Percentiles rank a stretch among this genome's conserved stretches.
Evolutionary conservation across 1,140 invertebrate genomes (phyloP).

Genomic region (Tenebrio molitor): DNA sequence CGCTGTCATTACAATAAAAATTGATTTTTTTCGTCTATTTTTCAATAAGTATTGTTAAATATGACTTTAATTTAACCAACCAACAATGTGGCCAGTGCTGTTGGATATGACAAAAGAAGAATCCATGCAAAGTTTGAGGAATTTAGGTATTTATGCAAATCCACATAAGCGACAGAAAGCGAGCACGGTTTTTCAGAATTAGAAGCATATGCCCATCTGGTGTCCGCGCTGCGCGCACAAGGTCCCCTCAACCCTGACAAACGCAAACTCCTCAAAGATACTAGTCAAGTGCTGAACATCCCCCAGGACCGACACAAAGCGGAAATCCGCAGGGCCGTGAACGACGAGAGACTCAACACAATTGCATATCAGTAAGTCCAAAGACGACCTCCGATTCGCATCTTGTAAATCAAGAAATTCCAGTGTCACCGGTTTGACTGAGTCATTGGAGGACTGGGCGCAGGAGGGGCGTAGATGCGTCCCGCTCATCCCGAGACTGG

Average conservation of each 20-base stretch:
- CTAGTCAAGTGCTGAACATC: constrained; percentile 87
- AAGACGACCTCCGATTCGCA: background rate
- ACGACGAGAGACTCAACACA: constrained; percentile 89
- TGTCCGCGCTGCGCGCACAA: constrained; percentile 92
- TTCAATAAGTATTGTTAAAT: constrained; percentile 40
- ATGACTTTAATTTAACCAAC: constrained; percentile 23
- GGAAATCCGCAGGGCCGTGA: constrained; percentile 89
- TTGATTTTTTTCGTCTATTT: constrained; percentile 41
- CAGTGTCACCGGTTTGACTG: constrained; percentile 82
- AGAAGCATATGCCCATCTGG: constrained; percentile 90
- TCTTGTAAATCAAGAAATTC: constrained; percentile 50
- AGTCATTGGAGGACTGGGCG: constrained; percentile 86
- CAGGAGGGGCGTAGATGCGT: constrained; percentile 86
- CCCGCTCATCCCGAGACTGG: constrained; percentile 84
- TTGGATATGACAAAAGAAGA: constrained; percentile 86
- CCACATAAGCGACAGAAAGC: constrained; percentile 24
- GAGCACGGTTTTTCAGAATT: constrained; percentile 78
- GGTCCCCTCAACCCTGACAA: constrained; percentile 88
- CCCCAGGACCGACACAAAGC: constrained; percentile 90
- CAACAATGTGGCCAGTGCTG: constrained; percentile 78
- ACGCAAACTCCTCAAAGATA: constrained; percentile 85
- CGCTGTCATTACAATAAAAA: constrained; percentile 42
- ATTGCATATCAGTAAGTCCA: constrained; percentile 87
- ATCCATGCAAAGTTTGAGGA: constrained; percentile 86
- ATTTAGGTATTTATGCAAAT: constrained; percentile 76